phyloP scores from a whole-genome alignment of 2,888 invertebrate genomes.

The Prosopocoilus inquinatus region DNA sequence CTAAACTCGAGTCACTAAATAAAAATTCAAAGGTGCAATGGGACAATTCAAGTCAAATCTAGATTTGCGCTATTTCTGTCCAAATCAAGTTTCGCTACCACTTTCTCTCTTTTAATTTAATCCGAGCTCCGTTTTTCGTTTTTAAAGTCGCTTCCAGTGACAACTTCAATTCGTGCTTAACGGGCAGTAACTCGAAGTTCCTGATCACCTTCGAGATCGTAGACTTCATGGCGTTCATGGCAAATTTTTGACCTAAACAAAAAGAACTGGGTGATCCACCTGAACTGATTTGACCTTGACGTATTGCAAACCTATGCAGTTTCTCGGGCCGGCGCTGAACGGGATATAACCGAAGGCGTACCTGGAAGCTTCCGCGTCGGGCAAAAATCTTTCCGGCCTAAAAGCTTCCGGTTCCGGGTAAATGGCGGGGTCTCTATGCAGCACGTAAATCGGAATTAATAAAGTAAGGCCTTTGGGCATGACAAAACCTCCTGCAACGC shows the following conservation, averaged over 20 bases:
- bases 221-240: slow-evolving; percentile 57
- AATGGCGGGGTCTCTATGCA: slow-evolving; percentile 5
- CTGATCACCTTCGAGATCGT: slow-evolving; percentile 54
- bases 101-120: slow-evolving; percentile 36
- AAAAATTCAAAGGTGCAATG: too few species aligned
- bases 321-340: slow-evolving; percentile 9
- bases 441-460: neutral
- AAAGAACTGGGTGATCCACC: neutral
- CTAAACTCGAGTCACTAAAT: too few species aligned
- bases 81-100: too few species aligned
- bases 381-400: slow-evolving; percentile 6
- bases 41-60: too few species aligned
- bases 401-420: slow-evolving; percentile 8
- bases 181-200: slow-evolving; percentile 44
- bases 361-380: neutral
- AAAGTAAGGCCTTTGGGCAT: slow-evolving; percentile 1
- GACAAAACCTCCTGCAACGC: neutral
- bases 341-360: slow-evolving; percentile 1
- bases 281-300: neutral
- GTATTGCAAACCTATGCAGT: slow-evolving; percentile 7
- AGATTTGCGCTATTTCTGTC: too few species aligned
- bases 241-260: slow-evolving; percentile 51
- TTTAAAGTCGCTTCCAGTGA: slow-evolving; percentile 52
- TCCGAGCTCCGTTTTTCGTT: slow-evolving; percentile 50
- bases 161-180: slow-evolving; percentile 46